A percentile compares a stretch with the other conserved stretches of the same genome.
Conservation (phyloP, 2,113 vertebrate species). For the Miniopterus natalensis region DNA sequence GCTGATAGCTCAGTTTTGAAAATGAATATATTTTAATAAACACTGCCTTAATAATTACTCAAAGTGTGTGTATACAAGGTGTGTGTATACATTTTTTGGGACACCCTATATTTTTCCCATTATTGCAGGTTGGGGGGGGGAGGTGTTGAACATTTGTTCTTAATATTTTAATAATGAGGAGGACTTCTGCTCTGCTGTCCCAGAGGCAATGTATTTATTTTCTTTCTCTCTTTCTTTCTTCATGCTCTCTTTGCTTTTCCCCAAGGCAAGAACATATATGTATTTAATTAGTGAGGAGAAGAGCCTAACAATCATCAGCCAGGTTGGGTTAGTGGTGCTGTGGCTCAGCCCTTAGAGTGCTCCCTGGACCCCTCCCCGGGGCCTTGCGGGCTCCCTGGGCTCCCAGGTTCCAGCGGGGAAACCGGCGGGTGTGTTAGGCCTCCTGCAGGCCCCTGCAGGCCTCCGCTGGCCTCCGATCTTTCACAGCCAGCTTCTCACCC, state of each 20-base stretch:
- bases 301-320: not conserved
- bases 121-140: no score
- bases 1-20: no score
- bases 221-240: not conserved
- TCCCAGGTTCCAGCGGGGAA: not conserved
- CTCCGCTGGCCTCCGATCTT: not conserved
- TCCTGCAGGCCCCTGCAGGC: constrained; percentile 32
- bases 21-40: no score
- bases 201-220: not conserved
- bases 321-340: not conserved
- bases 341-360: not conserved
- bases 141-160: not conserved
- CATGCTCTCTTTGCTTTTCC: not conserved
- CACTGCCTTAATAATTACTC: no score
- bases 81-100: no score
- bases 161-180: not conserved
- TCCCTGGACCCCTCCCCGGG: not conserved
- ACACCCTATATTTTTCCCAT: not conserved
- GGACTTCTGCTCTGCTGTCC: not conserved
- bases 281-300: not conserved
- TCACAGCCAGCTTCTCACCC: not conserved
- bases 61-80: no score
- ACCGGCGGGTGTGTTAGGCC: not conserved
- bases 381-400: not conserved
- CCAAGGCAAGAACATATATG: not conserved